These are phyloP conservation scores for Gymnorhina tibicen DNA, from an alignment of 2,113 vertebrate species.

Conservation along the genomic window DNA sequence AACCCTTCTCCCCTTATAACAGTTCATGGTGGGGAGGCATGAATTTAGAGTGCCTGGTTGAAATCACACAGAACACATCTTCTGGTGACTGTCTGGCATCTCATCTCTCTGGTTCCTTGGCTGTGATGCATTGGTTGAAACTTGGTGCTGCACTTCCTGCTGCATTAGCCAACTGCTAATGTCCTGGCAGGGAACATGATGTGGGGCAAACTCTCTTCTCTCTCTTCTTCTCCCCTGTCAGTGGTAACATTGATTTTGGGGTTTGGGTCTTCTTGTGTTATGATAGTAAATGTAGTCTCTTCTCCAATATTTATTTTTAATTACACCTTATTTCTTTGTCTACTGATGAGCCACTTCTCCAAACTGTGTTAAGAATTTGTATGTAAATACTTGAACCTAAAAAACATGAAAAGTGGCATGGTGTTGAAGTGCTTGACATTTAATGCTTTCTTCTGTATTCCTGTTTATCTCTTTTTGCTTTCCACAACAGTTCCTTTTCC, in stretches of 20 bases:
- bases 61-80: not conserved
- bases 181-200: not conserved
- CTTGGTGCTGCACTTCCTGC: not conserved
- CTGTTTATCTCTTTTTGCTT: not conserved
- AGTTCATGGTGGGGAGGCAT: accelerated
- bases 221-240: not conserved
- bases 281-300: not conserved
- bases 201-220: not conserved
- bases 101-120: not conserved
- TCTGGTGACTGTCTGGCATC: not conserved
- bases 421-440: not conserved
- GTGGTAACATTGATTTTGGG: not conserved
- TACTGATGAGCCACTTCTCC: not conserved
- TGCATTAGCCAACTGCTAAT: not conserved
- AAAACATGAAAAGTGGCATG: accelerated
- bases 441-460: not conserved
- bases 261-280: not conserved
- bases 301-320: not conserved
- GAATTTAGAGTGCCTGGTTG: not conserved
- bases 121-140: not conserved
- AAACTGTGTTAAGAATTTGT: not conserved
- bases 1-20: not conserved
- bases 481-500: not conserved
- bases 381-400: not conserved
- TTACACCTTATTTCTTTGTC: not conserved